Conservation (phyloP, 2,113 vertebrate genomes). For the Chaetorhynchus papuensis region DNA sequence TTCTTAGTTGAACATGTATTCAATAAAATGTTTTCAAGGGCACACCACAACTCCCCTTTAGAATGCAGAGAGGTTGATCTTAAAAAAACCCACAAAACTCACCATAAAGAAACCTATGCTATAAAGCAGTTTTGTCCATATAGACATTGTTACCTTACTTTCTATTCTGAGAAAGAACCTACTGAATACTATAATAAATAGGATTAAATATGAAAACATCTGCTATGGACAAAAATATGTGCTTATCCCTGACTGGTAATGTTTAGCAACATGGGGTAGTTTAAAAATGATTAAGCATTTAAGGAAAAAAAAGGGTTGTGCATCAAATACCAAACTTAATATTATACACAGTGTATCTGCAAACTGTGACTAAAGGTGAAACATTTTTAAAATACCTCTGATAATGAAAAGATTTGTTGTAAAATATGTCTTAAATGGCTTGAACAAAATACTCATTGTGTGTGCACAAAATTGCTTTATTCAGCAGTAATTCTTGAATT, state of each 20-base stretch:
- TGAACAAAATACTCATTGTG: background rate
- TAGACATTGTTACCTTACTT: background rate
- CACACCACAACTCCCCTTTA: background rate
- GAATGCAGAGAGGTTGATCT: background rate
- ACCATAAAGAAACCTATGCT: background rate
- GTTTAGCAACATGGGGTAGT: background rate
- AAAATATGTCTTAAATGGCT: background rate
- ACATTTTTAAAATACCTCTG: constrained; percentile 38
- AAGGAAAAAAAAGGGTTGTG: background rate
- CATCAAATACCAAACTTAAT: background rate
- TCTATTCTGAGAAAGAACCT: background rate
- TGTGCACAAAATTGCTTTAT: background rate
- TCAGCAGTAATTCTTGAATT: background rate
- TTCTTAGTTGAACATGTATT: background rate
- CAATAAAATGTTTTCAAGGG: background rate
- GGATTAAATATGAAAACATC: background rate
- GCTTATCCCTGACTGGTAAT: background rate
- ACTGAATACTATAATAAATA: background rate
- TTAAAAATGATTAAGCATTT: background rate
- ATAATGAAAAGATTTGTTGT: constrained; percentile 29
- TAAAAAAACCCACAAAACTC: background rate
- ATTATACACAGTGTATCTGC: background rate
- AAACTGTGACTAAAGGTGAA: constrained; percentile 9
- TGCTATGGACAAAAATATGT: background rate
- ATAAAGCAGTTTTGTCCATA: background rate